Base-by-base conservation (phyloP, 1,140 invertebrate species). In the Antheraea mylitta region DNA sequence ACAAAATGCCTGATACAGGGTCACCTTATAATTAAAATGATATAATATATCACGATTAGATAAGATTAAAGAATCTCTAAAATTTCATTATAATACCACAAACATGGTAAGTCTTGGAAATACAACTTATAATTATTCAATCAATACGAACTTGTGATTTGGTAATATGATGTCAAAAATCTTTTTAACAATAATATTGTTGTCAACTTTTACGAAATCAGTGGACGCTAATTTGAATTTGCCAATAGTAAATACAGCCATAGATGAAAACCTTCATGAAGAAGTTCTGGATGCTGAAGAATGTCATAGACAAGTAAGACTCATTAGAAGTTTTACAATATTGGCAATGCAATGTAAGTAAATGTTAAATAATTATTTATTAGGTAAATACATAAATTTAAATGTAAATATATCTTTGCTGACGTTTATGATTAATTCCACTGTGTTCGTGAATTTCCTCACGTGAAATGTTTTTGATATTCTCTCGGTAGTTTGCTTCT, bases 231-330 rank as follows among this genome's bases (percentile, higher is more conserved):
- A 38, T 19, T 30, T 65, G 11, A 53, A 65, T 65, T 13, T 45
- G 37, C n/a, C 18, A 18, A 18, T 48, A 48, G 64, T 19, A 19
- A 48, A 65, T 16, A 48, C 64, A 0, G 69, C 68, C 18, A 58
- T 76, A 42, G 67, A 80, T 68, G 37, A 64, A 45, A 66, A 77
- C n/a, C 59, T 82, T 7, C 77, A 80, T 61, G 70, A 78, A 36
- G 59, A 71, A 19, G 75, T 72, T 18, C 70, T 85, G n/a, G 75
- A 70, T 48, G 63, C 58, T 10, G 64, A 67, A 42, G 64, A 68
- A 48, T 69, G 68, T 53, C n/a, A 59, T 2, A 30, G 64, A 1
- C 68, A 73, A 67, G 22, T 68, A n/a, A 63, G 3, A 7, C 48
- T 58, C n/a, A 66, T 66, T 3, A 66, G 58, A 45, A 64, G 48